Percentiles rank a stretch among this genome's conserved stretches.
These are phyloP conservation scores for Enteromius treurensis DNA, from an alignment of 2,797 vertebrate genomes.

Conservation along the genomic window DNA sequence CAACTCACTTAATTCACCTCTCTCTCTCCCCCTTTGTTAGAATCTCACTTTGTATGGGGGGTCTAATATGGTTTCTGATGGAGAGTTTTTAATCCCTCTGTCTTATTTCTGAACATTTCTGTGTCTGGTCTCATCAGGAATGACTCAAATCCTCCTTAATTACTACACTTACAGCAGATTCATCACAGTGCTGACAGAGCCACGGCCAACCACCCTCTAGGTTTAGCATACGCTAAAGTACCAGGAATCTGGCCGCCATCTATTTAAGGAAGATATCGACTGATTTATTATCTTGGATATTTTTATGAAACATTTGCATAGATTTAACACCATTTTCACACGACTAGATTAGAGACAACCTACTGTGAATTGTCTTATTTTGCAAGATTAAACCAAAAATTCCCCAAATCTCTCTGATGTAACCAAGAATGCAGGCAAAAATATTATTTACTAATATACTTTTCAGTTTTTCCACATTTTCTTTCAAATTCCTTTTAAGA, in stretches of 20 bases:
- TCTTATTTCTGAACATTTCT: conserved; percentile 52
- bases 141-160: conserved; percentile 60
- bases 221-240: conserved; percentile 28
- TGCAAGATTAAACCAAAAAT: not conserved
- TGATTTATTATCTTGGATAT: conserved; percentile 21
- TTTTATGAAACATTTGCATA: not conserved
- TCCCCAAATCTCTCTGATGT: not conserved
- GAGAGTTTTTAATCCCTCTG: conserved; percentile 54
- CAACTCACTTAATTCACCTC: conserved; percentile 9
- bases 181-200: conserved; percentile 38
- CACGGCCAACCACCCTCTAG: conserved; percentile 27
- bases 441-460: not conserved
- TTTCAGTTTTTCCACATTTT: not conserved
- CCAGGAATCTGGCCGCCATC: not conserved
- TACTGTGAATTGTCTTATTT: no score
- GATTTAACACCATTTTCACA: not conserved
- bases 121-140: conserved; percentile 55
- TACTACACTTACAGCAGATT: conserved; percentile 53
- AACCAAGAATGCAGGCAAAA: not conserved
- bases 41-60: conserved; percentile 27
- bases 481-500: not conserved
- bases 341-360: not conserved
- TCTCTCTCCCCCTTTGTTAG: conserved; percentile 14
- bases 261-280: conserved; percentile 10
- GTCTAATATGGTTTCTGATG: conserved; percentile 42